These are phyloP conservation scores for Notolabrus celidotus DNA, from an alignment of 2,797 vertebrate genomes.

Conservation along the genomic window DNA sequence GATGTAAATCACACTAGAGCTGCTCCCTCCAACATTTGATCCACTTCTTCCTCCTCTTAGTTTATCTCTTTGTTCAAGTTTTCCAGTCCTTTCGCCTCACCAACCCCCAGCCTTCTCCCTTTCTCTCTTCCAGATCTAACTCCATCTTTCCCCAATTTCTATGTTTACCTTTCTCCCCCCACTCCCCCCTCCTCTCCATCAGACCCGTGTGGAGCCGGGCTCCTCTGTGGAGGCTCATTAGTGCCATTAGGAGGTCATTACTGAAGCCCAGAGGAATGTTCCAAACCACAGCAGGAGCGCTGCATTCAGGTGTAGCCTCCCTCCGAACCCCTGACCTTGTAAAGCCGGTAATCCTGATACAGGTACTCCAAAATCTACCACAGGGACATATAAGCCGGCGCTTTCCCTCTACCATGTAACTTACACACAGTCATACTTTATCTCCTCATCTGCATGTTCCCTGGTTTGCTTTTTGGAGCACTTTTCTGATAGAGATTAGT, in stretches of 20 bases:
- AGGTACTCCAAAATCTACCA: conserved; percentile 27
- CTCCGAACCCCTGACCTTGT: conserved; percentile 58
- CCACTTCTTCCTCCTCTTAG: neutral
- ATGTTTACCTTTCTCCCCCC: conserved; percentile 58
- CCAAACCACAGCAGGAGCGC: conserved; percentile 55
- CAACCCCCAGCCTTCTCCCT: conserved; percentile 37
- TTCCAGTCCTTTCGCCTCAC: conserved; percentile 26
- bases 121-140: conserved; percentile 48
- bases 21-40: too few relatives aligned
- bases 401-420: conserved; percentile 16
- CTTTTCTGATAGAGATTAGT: conserved; percentile 42
- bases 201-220: conserved; percentile 46
- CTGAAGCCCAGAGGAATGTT: conserved; percentile 74
- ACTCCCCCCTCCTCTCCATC: neutral
- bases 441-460: conserved; percentile 34
- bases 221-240: conserved; percentile 74
- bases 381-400: neutral
- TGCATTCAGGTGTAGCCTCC: conserved; percentile 68
- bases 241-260: conserved; percentile 79
- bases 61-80: conserved; percentile 25
- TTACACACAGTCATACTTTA: conserved; percentile 2
- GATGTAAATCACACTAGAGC: too few relatives aligned
- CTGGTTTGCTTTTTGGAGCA: conserved; percentile 16
- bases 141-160: conserved; percentile 35
- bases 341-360: conserved; percentile 17